Base-by-base conservation (phyloP, 2,888 invertebrate species). In the Linhomoeus sp. region DNA sequence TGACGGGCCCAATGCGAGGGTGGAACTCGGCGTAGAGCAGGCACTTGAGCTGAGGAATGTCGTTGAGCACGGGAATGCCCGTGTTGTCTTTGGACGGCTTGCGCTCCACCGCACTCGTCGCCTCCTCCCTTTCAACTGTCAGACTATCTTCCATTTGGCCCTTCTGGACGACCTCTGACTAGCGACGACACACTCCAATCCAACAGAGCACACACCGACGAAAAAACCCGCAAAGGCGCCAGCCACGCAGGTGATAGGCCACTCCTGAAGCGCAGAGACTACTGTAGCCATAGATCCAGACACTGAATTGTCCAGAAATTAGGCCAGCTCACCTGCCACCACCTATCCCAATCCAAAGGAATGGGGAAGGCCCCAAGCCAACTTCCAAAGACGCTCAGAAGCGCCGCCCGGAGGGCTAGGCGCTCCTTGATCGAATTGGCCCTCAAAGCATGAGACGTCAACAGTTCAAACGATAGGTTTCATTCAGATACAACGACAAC, bases 281-380 rank as follows among this genome's bases (percentile, higher is more conserved):
- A n/a, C n/a, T n/a, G n/a, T n/a, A n/a, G n/a, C n/a, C n/a, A n/a
- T n/a, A n/a, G n/a, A n/a, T n/a, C n/a, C n/a, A n/a, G n/a, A n/a
- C n/a, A n/a, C n/a, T n/a, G n/a, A n/a, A n/a, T n/a, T n/a, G n/a
- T n/a, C n/a, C n/a, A n/a, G n/a, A n/a, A n/a, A n/a, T n/a, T n/a
- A n/a, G 37, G 14, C 9, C 44, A 35, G n/a, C 29, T 9, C 29
- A 68, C 75, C 70, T 86, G 86, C 83, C 85, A 87, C 0, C 81
- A 79, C 43, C 78, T 73, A 65, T 85, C 81, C 87, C 87, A 87
- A 64, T 87, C 87, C 33, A 87, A 68, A 1, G 87, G 86, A 53
- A 87, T 81, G 1, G 81, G 79, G 48, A 80, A 73, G 2, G 83
- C 81, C 7, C 85, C 83, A 1, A 81, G 59, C 84, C 85, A 86